Conservation (phyloP, 1,140 invertebrate species). For the Diploscapter pachys region DNA sequence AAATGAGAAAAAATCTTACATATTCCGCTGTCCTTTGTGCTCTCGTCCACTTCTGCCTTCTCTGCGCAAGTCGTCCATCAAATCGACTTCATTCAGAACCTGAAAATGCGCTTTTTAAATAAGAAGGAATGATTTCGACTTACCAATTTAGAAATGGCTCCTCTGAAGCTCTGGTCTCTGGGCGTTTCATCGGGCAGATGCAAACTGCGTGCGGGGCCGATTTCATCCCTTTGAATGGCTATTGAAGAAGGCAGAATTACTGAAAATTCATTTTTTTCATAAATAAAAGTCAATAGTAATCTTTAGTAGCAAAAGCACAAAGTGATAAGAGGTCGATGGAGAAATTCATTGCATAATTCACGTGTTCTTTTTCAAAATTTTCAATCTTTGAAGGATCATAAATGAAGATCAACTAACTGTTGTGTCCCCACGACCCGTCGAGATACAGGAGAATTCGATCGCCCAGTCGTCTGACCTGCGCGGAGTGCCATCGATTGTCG, state of each 20-base stretch:
- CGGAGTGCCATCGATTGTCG: conserved; percentile 90
- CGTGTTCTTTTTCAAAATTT: too few relatives aligned
- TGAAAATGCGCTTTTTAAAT: background rate
- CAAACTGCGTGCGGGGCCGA: conserved; percentile 10
- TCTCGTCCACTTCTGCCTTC: conserved; percentile 21
- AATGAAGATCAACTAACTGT: conserved; percentile 23
- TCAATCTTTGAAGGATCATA: too few relatives aligned
- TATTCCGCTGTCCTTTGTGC: conserved; percentile 27
- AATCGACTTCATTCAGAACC: conserved; percentile 24
- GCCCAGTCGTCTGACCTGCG: conserved; percentile 78
- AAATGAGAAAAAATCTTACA: conserved; percentile 7
- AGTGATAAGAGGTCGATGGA: too few relatives aligned
- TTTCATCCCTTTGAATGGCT: conserved; percentile 30
- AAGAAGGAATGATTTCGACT: background rate
- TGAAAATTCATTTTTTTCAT: conserved; percentile 1
- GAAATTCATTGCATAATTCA: too few relatives aligned
- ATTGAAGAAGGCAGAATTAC: conserved; percentile 64
- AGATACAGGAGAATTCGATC: conserved; percentile 78
- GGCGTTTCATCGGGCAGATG: conserved; percentile 10
- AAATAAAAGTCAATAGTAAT: too few relatives aligned
- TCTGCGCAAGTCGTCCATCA: conserved; percentile 26
- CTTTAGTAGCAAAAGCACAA: too few relatives aligned
- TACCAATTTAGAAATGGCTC: conserved; percentile 24
- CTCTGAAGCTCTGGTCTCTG: conserved; percentile 26
- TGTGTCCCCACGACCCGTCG: conserved; percentile 66